phyloP scores from a whole-genome alignment of 2,113 vertebrate genomes.

The Stegostoma tigrinum region DNA sequence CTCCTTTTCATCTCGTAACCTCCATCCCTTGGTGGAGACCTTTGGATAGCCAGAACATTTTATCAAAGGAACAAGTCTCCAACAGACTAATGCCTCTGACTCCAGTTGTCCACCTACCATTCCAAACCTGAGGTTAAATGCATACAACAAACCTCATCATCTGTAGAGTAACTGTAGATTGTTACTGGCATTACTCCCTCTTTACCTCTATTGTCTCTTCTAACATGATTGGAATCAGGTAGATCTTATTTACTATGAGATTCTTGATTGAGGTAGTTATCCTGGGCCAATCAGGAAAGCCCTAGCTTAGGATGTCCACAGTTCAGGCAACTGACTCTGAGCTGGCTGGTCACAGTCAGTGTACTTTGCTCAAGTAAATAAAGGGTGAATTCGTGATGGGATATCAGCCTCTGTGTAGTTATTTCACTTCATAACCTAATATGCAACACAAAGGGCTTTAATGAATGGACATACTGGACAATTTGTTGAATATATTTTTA shows the following conservation, averaged over 20 bases:
- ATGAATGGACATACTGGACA: not conserved
- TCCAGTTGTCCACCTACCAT: not conserved
- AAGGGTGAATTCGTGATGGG: too few species aligned
- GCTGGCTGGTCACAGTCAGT: too few species aligned
- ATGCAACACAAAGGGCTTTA: not conserved
- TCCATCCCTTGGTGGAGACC: too few species aligned
- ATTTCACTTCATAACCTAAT: not conserved
- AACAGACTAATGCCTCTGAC: not conserved
- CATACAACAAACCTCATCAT: not conserved
- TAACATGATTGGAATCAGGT: too few species aligned
- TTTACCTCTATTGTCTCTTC: not conserved
- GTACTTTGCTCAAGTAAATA: too few species aligned
- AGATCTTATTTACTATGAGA: too few species aligned
- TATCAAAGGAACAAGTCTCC: not conserved
- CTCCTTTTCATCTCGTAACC: not conserved
- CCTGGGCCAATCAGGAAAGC: too few species aligned
- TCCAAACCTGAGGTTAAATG: not conserved
- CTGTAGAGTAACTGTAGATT: not conserved
- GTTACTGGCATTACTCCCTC: not conserved
- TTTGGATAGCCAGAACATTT: not conserved
- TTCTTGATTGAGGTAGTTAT: too few species aligned
- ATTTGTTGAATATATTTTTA: not conserved
- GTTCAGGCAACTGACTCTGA: too few species aligned
- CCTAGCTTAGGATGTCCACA: too few species aligned
- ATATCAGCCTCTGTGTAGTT: too few species aligned